phyloP scores from a whole-genome alignment of 2,888 invertebrate species.

The Cheilosia vulpina region DNA sequence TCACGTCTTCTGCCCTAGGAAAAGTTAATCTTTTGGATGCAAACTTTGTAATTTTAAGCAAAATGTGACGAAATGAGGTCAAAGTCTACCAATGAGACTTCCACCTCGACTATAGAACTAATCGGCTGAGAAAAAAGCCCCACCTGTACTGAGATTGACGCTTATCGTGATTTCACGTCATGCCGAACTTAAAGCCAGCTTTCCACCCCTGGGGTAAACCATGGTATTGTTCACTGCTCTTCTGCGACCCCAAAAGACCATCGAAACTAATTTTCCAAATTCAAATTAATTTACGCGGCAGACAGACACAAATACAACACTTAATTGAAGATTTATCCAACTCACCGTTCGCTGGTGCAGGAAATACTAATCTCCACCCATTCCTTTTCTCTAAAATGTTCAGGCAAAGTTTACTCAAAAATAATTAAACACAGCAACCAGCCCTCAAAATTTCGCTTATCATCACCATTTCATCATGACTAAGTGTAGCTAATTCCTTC shows the following conservation, averaged over 20 bases:
- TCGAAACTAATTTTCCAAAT: slow-evolving; percentile 10
- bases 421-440: slow-evolving; percentile 65
- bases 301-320: slow-evolving; percentile 5
- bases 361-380: not conserved
- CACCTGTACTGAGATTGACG: too few species aligned
- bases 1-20: too few species aligned
- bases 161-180: too few species aligned
- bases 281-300: slow-evolving; percentile 43
- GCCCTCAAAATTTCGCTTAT: slow-evolving; percentile 77
- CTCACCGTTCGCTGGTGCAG: not conserved
- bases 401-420: slow-evolving; percentile 33
- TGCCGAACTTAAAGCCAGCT: too few species aligned
- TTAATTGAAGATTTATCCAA: slow-evolving; percentile 58
- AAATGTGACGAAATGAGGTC: too few species aligned
- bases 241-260: not conserved
- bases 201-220: too few species aligned
- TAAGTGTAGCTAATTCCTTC: slow-evolving; percentile 77
- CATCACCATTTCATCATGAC: slow-evolving; percentile 77
- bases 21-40: too few species aligned
- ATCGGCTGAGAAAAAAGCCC: too few species aligned
- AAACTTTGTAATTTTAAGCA: too few species aligned
- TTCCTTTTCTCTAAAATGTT: not conserved
- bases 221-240: not conserved
- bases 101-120: too few species aligned
- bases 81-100: too few species aligned